Evolutionary conservation across 2,797 vertebrate genomes (phyloP).

Genomic region (Peromyscus eremicus): DNA sequence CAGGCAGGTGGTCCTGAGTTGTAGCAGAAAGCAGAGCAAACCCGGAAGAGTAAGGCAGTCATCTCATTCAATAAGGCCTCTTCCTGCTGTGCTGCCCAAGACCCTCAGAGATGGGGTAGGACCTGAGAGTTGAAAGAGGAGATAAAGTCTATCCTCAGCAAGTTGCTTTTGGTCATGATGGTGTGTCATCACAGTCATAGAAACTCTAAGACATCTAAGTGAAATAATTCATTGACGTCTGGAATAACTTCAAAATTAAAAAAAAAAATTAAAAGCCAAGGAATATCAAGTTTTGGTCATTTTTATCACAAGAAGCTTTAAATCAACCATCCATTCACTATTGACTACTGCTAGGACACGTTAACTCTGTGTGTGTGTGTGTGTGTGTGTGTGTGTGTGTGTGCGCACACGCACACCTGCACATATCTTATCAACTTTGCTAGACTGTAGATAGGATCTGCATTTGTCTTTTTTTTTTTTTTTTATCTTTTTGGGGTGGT

Average conservation of each 20-base stretch:
- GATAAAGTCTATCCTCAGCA: neutral
- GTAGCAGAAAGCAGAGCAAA: neutral
- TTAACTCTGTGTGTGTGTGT: neutral
- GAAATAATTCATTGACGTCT: slow-evolving; percentile 17
- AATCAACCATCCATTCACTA: neutral
- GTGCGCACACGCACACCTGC: too few species aligned
- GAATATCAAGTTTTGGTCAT: neutral
- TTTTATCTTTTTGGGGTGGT: neutral
- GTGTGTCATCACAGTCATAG: neutral
- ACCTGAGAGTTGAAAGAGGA: neutral
- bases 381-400: neutral
- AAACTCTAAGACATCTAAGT: neutral
- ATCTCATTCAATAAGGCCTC: neutral
- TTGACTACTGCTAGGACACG: neutral
- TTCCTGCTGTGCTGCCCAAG: neutral
- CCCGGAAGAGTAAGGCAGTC: too few species aligned
- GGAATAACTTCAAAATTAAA: slow-evolving; percentile 27
- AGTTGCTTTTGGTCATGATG: neutral
- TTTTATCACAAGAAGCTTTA: neutral
- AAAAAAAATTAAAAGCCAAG: neutral
- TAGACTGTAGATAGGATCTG: neutral
- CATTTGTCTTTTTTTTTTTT: slow-evolving; percentile 31
- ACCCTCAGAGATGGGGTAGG: neutral
- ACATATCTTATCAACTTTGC: neutral
- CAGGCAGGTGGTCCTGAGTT: neutral